Evolutionary conservation across 2,113 vertebrate genomes (phyloP), one percentile per base, ranked within the genome.

Genomic region (Melospiza georgiana): DNA sequence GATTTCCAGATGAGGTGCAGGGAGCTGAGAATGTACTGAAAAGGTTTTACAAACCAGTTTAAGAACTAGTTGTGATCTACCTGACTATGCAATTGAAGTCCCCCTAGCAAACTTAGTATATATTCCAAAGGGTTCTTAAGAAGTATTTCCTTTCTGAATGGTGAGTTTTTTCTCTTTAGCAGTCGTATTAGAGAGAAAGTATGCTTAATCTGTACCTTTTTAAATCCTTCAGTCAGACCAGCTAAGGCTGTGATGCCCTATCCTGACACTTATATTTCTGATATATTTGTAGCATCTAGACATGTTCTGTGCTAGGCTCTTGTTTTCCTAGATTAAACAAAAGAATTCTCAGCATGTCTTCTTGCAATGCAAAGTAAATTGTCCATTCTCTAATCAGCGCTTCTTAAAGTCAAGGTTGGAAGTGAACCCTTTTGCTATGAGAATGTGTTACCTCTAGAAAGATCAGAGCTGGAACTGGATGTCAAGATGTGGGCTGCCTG

Each of bases 21-120:
- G 35, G 11, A 31, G 5, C 37, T 69, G 51, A 71, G 25, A 91
- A 84, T 51, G 87, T 49, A 71, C 48, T 72, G 33, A 14, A 87
- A 43, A 71, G 10, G 12, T 54, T 46, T 84, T 71, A 54, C 43
- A 52, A 74, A 44, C 3, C 28, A 66, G 1, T 74, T 62, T 58
- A 67, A 71, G 22, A 43, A 41, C 12, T 9, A 41, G 7, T 9
- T 65, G 15, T 65, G 17, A 31, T 69, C 61, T 89, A 84, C 30
- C 48, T 27, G 37, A 3, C 5, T 9, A 37, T 20, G 25, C 57
- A 82, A 71, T 41, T 19, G 25, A 80, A 58, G 19, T 37, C 15
- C 5, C 13, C 10, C 11, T 28, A 44, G 10, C 2, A 84, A 87
- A 76, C 0, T 2, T 15, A 39, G 3, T 33, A 7, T 55, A 11